These are phyloP conservation scores for Rutpela maculata DNA, from an alignment of 2,888 invertebrate genomes.

Conservation along the genomic window DNA sequence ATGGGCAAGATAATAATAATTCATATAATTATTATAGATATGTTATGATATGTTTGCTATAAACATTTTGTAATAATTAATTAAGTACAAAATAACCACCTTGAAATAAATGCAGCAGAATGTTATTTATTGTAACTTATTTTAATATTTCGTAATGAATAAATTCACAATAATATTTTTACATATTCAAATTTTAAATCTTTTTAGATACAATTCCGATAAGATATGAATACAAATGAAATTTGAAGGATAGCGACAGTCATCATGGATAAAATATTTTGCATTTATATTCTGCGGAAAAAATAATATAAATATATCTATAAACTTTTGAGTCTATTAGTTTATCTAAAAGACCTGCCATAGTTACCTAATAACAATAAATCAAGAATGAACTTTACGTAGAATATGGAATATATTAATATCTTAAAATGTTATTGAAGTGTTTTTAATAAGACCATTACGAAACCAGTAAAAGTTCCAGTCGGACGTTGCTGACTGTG, in stretches of 20 bases:
- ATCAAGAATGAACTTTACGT: too few species aligned
- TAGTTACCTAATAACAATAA: too few species aligned
- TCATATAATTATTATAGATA: slow-evolving; percentile 52
- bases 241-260: neutral
- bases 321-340: neutral
- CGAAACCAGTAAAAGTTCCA: too few species aligned
- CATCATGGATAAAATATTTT: neutral
- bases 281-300: neutral
- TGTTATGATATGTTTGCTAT: slow-evolving; percentile 32
- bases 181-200: neutral
- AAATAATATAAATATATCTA: neutral
- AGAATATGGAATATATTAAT: too few species aligned
- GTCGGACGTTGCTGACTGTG: too few species aligned
- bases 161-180: slow-evolving; percentile 22
- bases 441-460: too few species aligned
- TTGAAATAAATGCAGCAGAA: slow-evolving; percentile 22
- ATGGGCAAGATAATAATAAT: slow-evolving; percentile 49
- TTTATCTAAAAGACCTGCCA: too few species aligned
- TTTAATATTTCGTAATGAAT: slow-evolving; percentile 22
- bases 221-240: neutral
- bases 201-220: neutral
- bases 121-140: slow-evolving; percentile 20
- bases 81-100: slow-evolving; percentile 28
- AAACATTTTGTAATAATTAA: slow-evolving; percentile 28
- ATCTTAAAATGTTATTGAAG: too few species aligned